A percentile compares a stretch with the other conserved stretches of the same genome.
Evolutionary conservation across 2,888 invertebrate genomes (phyloP).

Genomic region (Chaetogeoica ovagalla): DNA sequence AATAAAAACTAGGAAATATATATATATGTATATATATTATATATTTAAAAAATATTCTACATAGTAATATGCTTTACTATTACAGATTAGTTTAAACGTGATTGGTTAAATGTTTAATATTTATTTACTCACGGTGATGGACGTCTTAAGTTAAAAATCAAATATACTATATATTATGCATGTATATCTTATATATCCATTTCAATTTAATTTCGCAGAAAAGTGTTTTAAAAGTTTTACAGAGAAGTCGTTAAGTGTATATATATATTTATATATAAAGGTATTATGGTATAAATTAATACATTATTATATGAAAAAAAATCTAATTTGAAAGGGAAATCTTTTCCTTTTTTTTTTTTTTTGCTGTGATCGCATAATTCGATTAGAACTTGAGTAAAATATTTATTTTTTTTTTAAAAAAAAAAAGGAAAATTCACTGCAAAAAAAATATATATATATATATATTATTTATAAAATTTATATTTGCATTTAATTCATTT

Average conservation of each 20-base stretch:
- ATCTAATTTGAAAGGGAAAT: conserved; percentile 43
- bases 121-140: conserved; percentile 5
- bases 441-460: neutral
- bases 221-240: conserved; percentile 17
- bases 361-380: conserved; percentile 25
- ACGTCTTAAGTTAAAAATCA: conserved; percentile 28
- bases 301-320: neutral
- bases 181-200: neutral
- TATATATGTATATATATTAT: neutral
- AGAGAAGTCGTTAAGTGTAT: neutral
- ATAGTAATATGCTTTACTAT: neutral
- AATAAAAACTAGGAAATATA: neutral
- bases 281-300: no score
- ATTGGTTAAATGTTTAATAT: conserved; percentile 11
- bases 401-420: no score
- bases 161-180: neutral
- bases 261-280: neutral
- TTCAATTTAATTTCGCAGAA: conserved; percentile 29
- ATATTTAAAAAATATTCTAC: neutral
- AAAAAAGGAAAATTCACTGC: neutral
- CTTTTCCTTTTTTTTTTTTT: neutral
- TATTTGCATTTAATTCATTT: neutral
- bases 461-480: neutral
- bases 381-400: conserved; percentile 16
- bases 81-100: neutral